phyloP scores from a whole-genome alignment of 2,113 vertebrate species.

The Hyla sarda region DNA sequence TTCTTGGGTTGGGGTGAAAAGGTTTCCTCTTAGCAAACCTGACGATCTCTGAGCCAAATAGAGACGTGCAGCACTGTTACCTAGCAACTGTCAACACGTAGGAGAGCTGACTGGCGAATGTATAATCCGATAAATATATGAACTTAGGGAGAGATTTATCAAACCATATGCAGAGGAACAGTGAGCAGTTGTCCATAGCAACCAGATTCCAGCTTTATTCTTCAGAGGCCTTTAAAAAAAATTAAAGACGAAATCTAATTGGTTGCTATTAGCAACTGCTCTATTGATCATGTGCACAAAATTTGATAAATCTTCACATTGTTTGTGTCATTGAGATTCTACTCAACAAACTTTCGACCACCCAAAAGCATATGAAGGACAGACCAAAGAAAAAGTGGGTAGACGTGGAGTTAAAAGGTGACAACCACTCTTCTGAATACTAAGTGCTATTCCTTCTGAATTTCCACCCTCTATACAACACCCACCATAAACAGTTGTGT shows the following conservation, averaged over 20 bases:
- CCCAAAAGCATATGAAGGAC: background rate
- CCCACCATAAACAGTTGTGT: too few species aligned
- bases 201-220: too few species aligned
- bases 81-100: constrained; percentile 8
- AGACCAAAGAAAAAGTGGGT: background rate
- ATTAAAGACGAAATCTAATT: too few species aligned
- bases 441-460: too few species aligned
- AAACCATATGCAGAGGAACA: too few species aligned
- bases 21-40: background rate
- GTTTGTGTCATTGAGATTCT: background rate
- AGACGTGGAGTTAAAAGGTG: background rate
- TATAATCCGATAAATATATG: background rate
- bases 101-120: background rate
- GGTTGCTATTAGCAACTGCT: too few species aligned
- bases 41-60: background rate
- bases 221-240: too few species aligned
- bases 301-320: too few species aligned
- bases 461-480: too few species aligned
- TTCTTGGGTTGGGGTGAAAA: background rate
- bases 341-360: background rate
- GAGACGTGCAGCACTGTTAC: background rate
- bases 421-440: background rate
- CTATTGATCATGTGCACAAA: too few species aligned
- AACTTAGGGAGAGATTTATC: too few species aligned
- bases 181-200: too few species aligned